Percentiles rank a stretch among this genome's conserved stretches.
These are phyloP conservation scores for Ephestia elutella DNA, from an alignment of 1,140 invertebrate species.

Conservation along the genomic window DNA sequence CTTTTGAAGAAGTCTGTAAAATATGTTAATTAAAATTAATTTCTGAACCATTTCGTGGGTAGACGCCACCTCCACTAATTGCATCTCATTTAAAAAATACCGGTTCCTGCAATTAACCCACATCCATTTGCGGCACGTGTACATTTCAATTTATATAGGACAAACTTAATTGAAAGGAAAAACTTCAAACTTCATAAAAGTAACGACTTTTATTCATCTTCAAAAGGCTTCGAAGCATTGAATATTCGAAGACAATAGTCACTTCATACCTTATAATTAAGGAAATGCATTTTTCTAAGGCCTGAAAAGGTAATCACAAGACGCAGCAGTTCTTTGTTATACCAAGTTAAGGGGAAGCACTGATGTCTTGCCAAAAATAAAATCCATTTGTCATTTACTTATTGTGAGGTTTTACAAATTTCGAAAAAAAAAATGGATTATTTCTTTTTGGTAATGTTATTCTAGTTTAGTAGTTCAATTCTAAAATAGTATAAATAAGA, in stretches of 20 bases:
- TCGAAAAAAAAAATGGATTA: no score
- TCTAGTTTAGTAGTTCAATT: no score
- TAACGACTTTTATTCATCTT: neutral
- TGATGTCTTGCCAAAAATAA: no score
- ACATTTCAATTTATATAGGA: slow-evolving; percentile 23
- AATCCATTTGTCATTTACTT: no score
- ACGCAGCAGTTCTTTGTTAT: neutral
- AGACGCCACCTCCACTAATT: slow-evolving; percentile 52
- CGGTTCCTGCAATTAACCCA: slow-evolving; percentile 57
- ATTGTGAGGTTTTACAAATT: no score
- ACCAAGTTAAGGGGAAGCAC: no score
- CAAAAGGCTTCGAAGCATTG: neutral
- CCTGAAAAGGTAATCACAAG: slow-evolving; percentile 4
- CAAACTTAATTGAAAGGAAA: slow-evolving; percentile 2
- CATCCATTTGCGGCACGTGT: slow-evolving; percentile 34
- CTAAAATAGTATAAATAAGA: no score
- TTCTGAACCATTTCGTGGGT: slow-evolving; percentile 38
- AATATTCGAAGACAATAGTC: slow-evolving; percentile 5
- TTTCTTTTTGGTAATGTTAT: no score
- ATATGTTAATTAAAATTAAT: slow-evolving; percentile 53
- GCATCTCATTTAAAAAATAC: slow-evolving; percentile 59
- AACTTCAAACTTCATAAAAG: neutral
- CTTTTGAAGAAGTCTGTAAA: slow-evolving; percentile 15
- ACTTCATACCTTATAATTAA: slow-evolving; percentile 5
- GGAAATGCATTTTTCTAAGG: slow-evolving; percentile 8